A percentile compares a stretch with the other conserved stretches of the same genome.
Evolutionary conservation across 2,888 invertebrate species (phyloP).

Genomic region (Elysia crispata): DNA sequence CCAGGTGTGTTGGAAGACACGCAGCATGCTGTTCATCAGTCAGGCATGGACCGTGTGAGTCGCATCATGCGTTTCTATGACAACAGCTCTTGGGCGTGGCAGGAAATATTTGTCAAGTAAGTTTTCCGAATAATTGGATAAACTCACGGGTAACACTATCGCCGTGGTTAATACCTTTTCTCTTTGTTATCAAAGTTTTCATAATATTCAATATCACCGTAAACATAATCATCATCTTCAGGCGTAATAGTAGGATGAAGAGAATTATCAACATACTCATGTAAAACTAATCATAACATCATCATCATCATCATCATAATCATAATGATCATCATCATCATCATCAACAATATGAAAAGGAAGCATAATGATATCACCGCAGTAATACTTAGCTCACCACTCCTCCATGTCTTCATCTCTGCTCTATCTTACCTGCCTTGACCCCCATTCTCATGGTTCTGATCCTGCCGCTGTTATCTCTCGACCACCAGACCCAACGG

Average conservation of each 20-base stretch:
- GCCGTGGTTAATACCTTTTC: no score
- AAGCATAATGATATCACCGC: not conserved
- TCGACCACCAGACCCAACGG: slow-evolving; percentile 73
- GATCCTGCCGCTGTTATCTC: not conserved
- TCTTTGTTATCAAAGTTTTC: not conserved
- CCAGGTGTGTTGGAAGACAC: slow-evolving; percentile 44
- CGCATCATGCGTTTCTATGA: slow-evolving; percentile 93
- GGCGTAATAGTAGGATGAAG: no score
- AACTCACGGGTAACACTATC: no score
- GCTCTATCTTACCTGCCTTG: not conserved
- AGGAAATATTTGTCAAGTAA: slow-evolving; percentile 81
- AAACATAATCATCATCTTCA: no score
- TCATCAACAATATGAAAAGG: not conserved
- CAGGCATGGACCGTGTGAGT: slow-evolving; percentile 81
- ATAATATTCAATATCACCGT: not conserved
- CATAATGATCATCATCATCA: slow-evolving; percentile 17
- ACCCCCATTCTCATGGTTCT: not conserved
- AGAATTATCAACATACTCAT: no score
- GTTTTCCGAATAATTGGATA: no score
- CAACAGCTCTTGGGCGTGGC: slow-evolving; percentile 96
- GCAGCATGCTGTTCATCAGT: slow-evolving; percentile 17
- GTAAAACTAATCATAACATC: no score
- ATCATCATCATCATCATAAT: not conserved
- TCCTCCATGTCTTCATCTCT: no score
- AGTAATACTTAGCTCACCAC: no score